phyloP scores from a whole-genome alignment of 2,113 vertebrate species.

The Sus scrofa region DNA sequence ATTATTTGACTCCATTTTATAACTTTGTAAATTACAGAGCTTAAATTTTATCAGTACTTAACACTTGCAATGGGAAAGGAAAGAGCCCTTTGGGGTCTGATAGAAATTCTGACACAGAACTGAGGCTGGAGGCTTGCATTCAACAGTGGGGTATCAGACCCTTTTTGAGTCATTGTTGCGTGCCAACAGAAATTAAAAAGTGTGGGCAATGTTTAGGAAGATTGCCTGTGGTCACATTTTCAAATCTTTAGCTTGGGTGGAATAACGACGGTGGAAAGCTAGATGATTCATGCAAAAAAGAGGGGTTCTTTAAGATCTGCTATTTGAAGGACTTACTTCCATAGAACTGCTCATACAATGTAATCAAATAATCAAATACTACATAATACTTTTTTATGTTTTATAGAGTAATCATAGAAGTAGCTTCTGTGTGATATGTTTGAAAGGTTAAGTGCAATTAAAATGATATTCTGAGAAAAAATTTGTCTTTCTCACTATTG shows the following conservation, averaged over 20 bases:
- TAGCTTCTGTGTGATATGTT: slow-evolving; percentile 13
- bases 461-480: slow-evolving; percentile 48
- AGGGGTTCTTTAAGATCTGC: background rate
- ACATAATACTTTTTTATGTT: background rate
- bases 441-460: slow-evolving; percentile 19
- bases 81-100: background rate
- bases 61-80: background rate
- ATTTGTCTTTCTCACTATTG: background rate
- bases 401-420: background rate
- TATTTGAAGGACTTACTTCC: background rate
- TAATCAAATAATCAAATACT: background rate
- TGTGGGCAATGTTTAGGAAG: background rate
- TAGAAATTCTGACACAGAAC: background rate
- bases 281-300: background rate
- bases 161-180: background rate
- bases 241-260: background rate
- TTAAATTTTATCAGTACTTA: background rate
- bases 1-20: background rate
- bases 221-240: background rate
- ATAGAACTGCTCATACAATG: background rate
- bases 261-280: background rate
- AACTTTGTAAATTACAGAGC: background rate
- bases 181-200: background rate
- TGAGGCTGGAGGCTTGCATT: background rate
- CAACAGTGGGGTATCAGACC: background rate